Conservation (phyloP, 2,797 vertebrate species). For the Sciurus vulgaris region DNA sequence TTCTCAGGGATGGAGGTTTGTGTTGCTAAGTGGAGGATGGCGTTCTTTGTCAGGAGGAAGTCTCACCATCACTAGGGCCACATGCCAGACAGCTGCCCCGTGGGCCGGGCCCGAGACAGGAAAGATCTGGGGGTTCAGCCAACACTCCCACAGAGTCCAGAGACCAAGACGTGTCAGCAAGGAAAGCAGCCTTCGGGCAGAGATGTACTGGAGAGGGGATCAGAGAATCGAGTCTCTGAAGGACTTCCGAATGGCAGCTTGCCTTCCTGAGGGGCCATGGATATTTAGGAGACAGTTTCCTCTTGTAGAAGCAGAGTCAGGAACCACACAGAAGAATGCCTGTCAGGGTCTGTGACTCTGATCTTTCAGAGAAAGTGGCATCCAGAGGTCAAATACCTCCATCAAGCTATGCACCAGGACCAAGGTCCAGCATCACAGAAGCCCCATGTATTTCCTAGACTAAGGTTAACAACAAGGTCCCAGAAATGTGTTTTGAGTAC, state of each 20-base stretch:
- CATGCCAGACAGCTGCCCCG: not conserved
- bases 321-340: not conserved
- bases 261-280: not conserved
- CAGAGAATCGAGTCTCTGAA: not conserved
- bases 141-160: not conserved
- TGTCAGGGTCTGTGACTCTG: not conserved
- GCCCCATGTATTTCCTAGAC: not conserved
- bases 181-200: not conserved
- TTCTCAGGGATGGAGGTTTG: not conserved
- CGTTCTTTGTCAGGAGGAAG: conserved; percentile 36
- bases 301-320: not conserved
- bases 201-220: not conserved
- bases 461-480: not conserved
- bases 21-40: not conserved
- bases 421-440: not conserved
- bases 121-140: not conserved
- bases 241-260: not conserved
- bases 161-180: not conserved
- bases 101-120: not conserved
- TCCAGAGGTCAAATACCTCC: fast-evolving
- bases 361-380: not conserved
- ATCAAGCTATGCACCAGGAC: not conserved
- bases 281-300: not conserved
- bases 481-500: not conserved
- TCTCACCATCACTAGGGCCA: fast-evolving